Conservation (phyloP, 2,797 vertebrate species). For the Lepilemur septentrionalis region DNA sequence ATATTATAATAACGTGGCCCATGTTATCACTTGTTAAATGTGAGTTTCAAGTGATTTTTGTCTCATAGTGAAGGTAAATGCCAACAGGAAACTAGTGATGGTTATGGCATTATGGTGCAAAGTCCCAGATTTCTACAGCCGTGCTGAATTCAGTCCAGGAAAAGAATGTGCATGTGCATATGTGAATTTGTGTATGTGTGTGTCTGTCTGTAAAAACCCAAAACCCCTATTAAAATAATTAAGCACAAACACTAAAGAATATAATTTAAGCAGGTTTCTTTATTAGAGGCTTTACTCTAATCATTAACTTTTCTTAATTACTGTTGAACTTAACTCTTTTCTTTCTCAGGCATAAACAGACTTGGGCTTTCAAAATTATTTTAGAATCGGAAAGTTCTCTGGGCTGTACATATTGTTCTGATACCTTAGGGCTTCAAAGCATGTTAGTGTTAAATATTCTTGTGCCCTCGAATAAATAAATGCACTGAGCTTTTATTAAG, state of each 20-base stretch:
- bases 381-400: neutral
- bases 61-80: neutral
- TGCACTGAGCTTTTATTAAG: conserved; percentile 5
- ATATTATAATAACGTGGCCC: neutral
- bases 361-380: neutral
- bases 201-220: neutral
- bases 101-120: neutral
- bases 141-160: neutral
- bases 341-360: neutral
- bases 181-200: neutral
- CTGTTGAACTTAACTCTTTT: conserved; percentile 14
- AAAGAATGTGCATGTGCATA: neutral
- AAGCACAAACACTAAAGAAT: neutral
- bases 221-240: conserved; percentile 11
- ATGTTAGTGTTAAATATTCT: neutral
- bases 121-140: neutral
- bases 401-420: neutral
- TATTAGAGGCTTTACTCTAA: neutral
- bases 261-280: conserved; percentile 22
- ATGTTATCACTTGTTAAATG: neutral
- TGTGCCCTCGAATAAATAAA: neutral
- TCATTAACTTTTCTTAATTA: neutral
- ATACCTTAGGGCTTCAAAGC: neutral
- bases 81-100: neutral
- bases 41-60: conserved; percentile 30